These are phyloP conservation scores for Hippopotamus amphibius DNA, from an alignment of 2,113 vertebrate genomes.

Conservation along the genomic window DNA sequence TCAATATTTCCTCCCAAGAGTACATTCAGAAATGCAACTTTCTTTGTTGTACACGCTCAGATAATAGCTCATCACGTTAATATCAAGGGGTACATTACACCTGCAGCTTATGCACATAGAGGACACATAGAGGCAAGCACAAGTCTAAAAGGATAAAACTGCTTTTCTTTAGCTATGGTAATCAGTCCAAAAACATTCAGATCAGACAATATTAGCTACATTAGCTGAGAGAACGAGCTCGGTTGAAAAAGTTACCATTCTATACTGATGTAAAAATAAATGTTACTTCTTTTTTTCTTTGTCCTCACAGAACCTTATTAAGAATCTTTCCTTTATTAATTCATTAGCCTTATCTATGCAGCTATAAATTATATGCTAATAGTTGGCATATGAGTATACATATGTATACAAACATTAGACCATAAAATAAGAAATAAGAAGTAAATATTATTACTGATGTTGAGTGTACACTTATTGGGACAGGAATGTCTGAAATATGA, in stretches of 20 bases:
- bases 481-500: not conserved
- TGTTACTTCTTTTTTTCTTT: not conserved
- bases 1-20: not conserved
- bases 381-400: not conserved
- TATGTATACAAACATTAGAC: not conserved
- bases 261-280: not conserved
- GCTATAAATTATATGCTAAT: not conserved
- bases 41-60: slow-evolving; percentile 1
- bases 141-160: not conserved
- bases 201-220: not conserved
- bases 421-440: not conserved
- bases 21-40: slow-evolving; percentile 34
- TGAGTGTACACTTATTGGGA: not conserved
- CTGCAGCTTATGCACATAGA: not conserved
- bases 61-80: slow-evolving; percentile 36
- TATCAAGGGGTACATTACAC: not conserved
- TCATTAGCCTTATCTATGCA: not conserved
- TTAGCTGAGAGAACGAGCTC: not conserved
- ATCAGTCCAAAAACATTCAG: not conserved
- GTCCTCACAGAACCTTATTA: not conserved
- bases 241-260: not conserved
- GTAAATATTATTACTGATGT: slow-evolving; percentile 11
- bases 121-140: not conserved
- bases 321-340: not conserved
- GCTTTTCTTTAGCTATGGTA: not conserved